Conservation (phyloP, 2,888 invertebrate genomes). For the Megalurothrips usitatus region DNA sequence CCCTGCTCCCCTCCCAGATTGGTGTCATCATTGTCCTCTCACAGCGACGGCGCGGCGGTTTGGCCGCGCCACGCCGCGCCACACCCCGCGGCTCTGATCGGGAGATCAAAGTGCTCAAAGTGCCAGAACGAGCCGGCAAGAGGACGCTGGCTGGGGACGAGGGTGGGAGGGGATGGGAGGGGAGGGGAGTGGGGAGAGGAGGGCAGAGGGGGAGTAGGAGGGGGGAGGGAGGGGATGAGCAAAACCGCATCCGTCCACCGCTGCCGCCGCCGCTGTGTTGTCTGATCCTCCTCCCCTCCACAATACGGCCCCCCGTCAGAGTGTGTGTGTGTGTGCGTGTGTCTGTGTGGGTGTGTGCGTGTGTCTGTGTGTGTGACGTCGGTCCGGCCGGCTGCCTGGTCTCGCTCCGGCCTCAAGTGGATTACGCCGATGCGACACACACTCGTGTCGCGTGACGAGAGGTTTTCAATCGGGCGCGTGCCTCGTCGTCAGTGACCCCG, state of each 20-base stretch:
- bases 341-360: no score
- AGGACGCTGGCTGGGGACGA: background rate
- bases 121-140: background rate
- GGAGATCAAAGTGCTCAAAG: constrained; percentile 20
- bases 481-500: background rate
- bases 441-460: background rate
- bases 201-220: background rate
- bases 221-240: background rate
- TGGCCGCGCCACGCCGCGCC: background rate
- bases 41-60: background rate
- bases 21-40: constrained; percentile 23
- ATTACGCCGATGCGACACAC: background rate
- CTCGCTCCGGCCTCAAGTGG: constrained; percentile 3
- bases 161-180: background rate
- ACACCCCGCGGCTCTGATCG: background rate
- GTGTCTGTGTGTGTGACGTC: no score
- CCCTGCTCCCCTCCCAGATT: background rate
- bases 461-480: background rate
- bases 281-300: background rate
- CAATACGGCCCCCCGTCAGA: background rate
- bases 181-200: background rate
- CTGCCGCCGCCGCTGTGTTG: no score
- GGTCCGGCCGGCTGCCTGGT: no score
- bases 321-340: no score
- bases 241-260: background rate